Percentiles rank a stretch among this genome's conserved stretches.
These are phyloP conservation scores for Drosophila nigromelanica DNA, from an alignment of 1,140 invertebrate genomes.

Conservation along the genomic window DNA sequence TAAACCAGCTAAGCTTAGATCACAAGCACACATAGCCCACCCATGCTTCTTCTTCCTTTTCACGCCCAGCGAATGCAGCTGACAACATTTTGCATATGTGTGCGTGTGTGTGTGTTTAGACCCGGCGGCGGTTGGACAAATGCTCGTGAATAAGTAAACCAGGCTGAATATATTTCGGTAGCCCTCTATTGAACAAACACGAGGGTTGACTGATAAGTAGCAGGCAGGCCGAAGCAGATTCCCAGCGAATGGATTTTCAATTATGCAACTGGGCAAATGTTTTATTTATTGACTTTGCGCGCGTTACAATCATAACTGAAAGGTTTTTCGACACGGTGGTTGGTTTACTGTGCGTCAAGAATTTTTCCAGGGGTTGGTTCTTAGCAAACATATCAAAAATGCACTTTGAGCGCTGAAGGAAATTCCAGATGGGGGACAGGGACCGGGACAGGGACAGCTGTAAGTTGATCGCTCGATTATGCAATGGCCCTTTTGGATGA, in stretches of 20 bases:
- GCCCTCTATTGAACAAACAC: slow-evolving; percentile 35
- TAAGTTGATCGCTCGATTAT: slow-evolving; percentile 66
- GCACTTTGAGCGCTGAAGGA: slow-evolving; percentile 50
- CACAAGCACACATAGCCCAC: slow-evolving; percentile 5
- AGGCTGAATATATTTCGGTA: slow-evolving; percentile 33
- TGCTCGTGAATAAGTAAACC: slow-evolving; percentile 37
- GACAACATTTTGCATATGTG: slow-evolving; percentile 60
- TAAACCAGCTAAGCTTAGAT: slow-evolving; percentile 15
- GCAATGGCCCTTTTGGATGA: slow-evolving; percentile 31
- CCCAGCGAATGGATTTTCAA: slow-evolving; percentile 66
- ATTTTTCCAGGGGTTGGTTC: slow-evolving; percentile 44
- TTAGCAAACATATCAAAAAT: slow-evolving; percentile 48
- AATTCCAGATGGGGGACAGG: not conserved
- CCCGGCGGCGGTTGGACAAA: slow-evolving; percentile 38
- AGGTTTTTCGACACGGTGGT: slow-evolving; percentile 71
- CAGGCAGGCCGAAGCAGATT: slow-evolving; percentile 37
- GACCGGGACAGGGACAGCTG: slow-evolving; percentile 27
- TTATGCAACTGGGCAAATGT: slow-evolving; percentile 78
- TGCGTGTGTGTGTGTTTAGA: slow-evolving; percentile 24
- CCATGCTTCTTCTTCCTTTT: slow-evolving; percentile 19
- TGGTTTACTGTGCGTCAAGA: slow-evolving; percentile 43
- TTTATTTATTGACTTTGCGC: slow-evolving; percentile 76
- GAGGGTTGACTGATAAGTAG: slow-evolving; percentile 64
- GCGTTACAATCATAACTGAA: slow-evolving; percentile 50
- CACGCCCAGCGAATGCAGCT: slow-evolving; percentile 65